Percentiles rank a stretch among this genome's conserved stretches.
Evolutionary conservation across 2,113 vertebrate species (phyloP).

Genomic region (Baryphthengus martii): DNA sequence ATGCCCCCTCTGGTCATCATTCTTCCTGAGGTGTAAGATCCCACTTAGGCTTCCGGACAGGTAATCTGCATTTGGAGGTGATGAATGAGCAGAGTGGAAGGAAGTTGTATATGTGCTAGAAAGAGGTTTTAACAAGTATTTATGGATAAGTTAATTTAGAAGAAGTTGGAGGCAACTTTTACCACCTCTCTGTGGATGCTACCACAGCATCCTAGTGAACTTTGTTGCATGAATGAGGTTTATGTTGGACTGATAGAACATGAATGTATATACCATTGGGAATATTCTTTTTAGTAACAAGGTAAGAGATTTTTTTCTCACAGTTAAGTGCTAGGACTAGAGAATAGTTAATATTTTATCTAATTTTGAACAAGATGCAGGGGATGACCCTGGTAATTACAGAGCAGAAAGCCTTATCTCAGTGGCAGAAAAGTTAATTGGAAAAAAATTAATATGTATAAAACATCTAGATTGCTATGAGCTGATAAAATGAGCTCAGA

Average conservation of each 20-base stretch:
- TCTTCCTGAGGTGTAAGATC: background rate
- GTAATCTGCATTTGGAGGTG: background rate
- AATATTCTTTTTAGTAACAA: background rate
- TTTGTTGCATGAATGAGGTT: background rate
- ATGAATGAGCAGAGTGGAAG: background rate
- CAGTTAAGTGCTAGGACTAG: background rate
- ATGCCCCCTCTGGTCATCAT: background rate
- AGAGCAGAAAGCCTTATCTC: constrained; percentile 10
- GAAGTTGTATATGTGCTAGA: background rate
- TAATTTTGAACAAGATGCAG: background rate
- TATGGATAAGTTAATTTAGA: background rate
- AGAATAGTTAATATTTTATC: constrained; percentile 13
- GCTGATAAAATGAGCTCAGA: background rate
- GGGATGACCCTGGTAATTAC: constrained; percentile 23
- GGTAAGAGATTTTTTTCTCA: background rate
- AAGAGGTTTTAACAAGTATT: background rate
- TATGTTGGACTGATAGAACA: background rate
- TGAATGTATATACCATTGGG: background rate
- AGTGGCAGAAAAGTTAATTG: constrained; percentile 21
- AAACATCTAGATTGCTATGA: background rate
- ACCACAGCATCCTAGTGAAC: background rate
- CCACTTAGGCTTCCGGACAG: background rate
- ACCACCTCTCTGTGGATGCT: background rate
- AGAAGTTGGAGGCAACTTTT: background rate
- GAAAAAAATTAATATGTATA: constrained; percentile 16